Conservation (phyloP, 2,888 invertebrate genomes). For the Xanthorhoe designata region DNA sequence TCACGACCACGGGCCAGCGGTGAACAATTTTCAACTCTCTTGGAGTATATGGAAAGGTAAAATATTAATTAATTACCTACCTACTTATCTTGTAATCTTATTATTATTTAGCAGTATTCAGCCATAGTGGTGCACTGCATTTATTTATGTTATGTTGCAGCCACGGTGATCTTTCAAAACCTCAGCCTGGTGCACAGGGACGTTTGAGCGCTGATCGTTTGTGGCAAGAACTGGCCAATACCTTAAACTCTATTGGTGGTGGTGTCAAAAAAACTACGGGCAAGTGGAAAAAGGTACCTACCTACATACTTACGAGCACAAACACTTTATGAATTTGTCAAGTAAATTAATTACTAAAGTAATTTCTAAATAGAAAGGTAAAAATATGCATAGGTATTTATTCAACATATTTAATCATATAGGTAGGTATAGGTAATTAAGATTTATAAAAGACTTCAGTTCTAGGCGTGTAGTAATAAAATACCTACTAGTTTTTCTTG, state of each 20-base stretch:
- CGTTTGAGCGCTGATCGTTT: constrained; percentile 28
- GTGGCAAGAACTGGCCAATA: constrained; percentile 29
- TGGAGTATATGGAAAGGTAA: constrained; percentile 23
- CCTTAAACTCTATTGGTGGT: constrained; percentile 34
- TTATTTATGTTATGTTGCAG: constrained; percentile 17
- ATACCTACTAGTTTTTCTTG: too few relatives aligned
- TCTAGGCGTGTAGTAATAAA: too few relatives aligned
- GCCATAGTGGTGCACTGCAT: too few relatives aligned
- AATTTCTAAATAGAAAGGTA: too few relatives aligned
- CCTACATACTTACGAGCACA: background rate
- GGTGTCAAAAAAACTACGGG: constrained; percentile 27
- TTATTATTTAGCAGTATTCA: too few relatives aligned
- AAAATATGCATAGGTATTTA: too few relatives aligned
- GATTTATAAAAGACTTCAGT: too few relatives aligned
- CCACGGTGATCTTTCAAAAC: constrained; percentile 34
- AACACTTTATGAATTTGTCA: background rate
- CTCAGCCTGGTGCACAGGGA: constrained; percentile 36
- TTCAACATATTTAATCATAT: too few relatives aligned
- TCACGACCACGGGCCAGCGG: constrained; percentile 12
- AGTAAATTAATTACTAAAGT: constrained; percentile 1
- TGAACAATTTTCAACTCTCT: constrained; percentile 10
- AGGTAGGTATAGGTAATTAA: too few relatives aligned
- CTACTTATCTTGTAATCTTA: too few relatives aligned
- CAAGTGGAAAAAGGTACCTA: constrained; percentile 29
- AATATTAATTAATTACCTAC: constrained; percentile 2